Base-by-base conservation (phyloP, 2,797 vertebrate species). In the Lacerta agilis region DNA sequence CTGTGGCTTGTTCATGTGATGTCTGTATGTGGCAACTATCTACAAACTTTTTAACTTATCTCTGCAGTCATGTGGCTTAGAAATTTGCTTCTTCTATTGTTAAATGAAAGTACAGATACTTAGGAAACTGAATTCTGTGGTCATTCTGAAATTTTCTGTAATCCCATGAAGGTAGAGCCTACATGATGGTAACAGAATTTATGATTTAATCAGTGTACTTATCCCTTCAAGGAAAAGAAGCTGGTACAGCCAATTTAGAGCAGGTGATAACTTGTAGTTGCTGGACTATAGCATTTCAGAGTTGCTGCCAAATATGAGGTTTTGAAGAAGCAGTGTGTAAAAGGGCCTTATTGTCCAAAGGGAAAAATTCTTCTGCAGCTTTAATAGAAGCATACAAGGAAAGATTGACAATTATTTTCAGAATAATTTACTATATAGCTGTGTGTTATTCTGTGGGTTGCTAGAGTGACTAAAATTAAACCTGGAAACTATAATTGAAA, bases 401-500 rank as follows among this genome's bases (percentile, higher is more conserved):
- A 13, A 49, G 11, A 15, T 1, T 82, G 41, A 69, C 64, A 69
- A 43, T 43, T 43, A n/a, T 67, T 82, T 45, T 45, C 66, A 69
- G 41, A 69, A 69, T n/a, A 20, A 69, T 82, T 82, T 43, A 69
- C 41, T 82, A n/a, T n/a, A 69, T 69, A 69, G 41, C 27, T 45
- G 17, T 69, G 41, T 82, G 64, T 38, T 80, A 18, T 67, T 82
- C 11, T 66, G 23, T 41, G 38, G 61, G 41, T 69, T 82, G 38
- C 41, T 45, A 69, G 17, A 69, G 27, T 67, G 38, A 45, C 29
- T 9, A 82, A 69, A 78, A 33, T 78, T 43, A 18, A 43, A 67
- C 29, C 29, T 86, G 18, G 29, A 78, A 78, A 86, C n/a, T 25
- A 27, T 67, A 45, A 78, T 33, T 78, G 41, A 78, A 86, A 86